Evolutionary conservation across 2,888 invertebrate genomes (phyloP).

Genomic region (Villa cingulata): DNA sequence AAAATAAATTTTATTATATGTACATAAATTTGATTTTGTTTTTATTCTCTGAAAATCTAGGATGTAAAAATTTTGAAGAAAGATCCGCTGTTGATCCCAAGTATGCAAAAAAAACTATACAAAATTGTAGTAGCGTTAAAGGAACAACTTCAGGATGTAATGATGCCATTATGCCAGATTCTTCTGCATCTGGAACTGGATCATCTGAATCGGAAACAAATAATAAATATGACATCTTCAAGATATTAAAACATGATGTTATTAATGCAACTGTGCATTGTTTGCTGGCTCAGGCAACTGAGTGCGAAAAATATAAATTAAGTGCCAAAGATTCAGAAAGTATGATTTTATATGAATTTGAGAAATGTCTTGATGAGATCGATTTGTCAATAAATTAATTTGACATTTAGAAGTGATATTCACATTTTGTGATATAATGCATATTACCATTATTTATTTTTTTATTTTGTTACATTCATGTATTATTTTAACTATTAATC

Average conservation of each 20-base stretch:
- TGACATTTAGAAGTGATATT: too few relatives aligned
- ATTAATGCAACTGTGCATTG: slow-evolving; percentile 94
- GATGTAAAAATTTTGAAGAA: slow-evolving; percentile 93
- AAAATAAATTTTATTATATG: not conserved
- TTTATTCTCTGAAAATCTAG: too few relatives aligned
- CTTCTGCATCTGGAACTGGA: slow-evolving; percentile 1
- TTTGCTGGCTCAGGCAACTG: slow-evolving; percentile 80
- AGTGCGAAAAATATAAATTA: slow-evolving; percentile 62
- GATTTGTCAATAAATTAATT: too few relatives aligned
- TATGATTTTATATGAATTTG: slow-evolving; percentile 82
- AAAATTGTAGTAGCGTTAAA: slow-evolving; percentile 5
- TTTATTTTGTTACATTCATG: too few relatives aligned
- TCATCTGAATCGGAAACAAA: slow-evolving; percentile 40
- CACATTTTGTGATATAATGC: too few relatives aligned
- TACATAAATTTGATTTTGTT: too few relatives aligned
- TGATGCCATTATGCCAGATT: slow-evolving; percentile 15
- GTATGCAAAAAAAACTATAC: slow-evolving; percentile 6
- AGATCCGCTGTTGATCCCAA: slow-evolving; percentile 37
- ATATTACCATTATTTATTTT: too few relatives aligned
- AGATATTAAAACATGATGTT: slow-evolving; percentile 86
- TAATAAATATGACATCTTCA: slow-evolving; percentile 65
- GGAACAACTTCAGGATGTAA: slow-evolving; percentile 14
- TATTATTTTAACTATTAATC: too few relatives aligned
- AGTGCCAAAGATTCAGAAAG: slow-evolving; percentile 46
- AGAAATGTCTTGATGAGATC: slow-evolving; percentile 87